Conservation (phyloP, 2,888 invertebrate species). For the Notocelia uddmanniana region DNA sequence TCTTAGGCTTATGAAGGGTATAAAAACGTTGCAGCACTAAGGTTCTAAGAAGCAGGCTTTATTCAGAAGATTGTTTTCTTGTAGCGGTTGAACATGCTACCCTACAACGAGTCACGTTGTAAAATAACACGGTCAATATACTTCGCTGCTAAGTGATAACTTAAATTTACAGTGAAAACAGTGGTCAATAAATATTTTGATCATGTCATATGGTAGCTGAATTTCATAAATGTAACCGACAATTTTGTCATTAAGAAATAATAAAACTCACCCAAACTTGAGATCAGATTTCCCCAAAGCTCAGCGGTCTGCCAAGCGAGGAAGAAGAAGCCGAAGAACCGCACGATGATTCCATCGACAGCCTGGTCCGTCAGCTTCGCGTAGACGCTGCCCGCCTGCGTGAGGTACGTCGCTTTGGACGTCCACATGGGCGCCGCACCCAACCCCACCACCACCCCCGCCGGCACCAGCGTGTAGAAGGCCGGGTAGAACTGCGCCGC, state of each 20-base stretch:
- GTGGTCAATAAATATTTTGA: too few species aligned
- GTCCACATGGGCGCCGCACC: slow-evolving; percentile 99
- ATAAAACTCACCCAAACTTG: slow-evolving; percentile 92
- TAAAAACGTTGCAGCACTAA: not conserved
- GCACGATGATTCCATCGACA: slow-evolving; percentile 96
- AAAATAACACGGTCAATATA: not conserved
- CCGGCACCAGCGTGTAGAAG: slow-evolving; percentile 96
- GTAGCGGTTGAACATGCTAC: not conserved
- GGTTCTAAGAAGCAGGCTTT: not conserved
- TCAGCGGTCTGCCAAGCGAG: slow-evolving; percentile 98
- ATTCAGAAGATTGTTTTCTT: not conserved
- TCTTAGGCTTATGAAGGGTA: not conserved
- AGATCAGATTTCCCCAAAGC: slow-evolving; percentile 98
- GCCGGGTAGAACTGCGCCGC: slow-evolving; percentile 96
- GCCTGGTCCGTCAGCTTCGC: slow-evolving; percentile 95
- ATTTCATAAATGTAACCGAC: not conserved
- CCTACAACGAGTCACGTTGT: not conserved
- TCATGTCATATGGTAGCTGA: too few species aligned
- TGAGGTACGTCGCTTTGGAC: slow-evolving; percentile 98
- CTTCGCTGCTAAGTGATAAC: not conserved
- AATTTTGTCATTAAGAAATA: not conserved
- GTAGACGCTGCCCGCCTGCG: slow-evolving; percentile 93
- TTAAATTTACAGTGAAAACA: not conserved
- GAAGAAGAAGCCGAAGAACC: slow-evolving; percentile 99
- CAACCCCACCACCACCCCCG: slow-evolving; percentile 96